Conservation (phyloP, 2,888 invertebrate genomes). For the Cremastobaeus sp. region DNA sequence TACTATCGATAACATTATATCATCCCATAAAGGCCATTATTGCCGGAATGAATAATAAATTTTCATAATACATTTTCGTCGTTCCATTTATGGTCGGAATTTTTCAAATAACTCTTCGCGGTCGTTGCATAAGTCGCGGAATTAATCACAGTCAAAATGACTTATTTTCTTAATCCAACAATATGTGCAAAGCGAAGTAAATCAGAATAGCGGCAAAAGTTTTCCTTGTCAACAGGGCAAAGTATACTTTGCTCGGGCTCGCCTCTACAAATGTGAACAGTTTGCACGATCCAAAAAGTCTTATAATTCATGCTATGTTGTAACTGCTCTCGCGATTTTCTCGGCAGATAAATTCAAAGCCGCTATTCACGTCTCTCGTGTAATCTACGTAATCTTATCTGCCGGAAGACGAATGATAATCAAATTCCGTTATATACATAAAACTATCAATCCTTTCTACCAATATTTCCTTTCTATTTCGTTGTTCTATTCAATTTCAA, state of each 20-base stretch:
- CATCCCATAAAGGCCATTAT: conserved; percentile 35
- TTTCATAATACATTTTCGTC: conserved; percentile 48
- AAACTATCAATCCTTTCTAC: conserved; percentile 47
- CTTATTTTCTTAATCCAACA: conserved; percentile 59
- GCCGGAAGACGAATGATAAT: conserved; percentile 58
- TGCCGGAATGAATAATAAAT: conserved; percentile 47
- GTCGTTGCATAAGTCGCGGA: conserved; percentile 43
- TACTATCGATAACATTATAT: conserved; percentile 44
- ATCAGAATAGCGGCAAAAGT: conserved; percentile 57
- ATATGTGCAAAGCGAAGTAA: conserved; percentile 53
- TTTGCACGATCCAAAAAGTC: conserved; percentile 58
- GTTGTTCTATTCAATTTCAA: no score
- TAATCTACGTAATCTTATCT: conserved; percentile 61
- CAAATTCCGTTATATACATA: conserved; percentile 54
- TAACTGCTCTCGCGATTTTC: conserved; percentile 54
- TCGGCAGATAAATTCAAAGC: conserved; percentile 51
- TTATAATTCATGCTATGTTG: conserved; percentile 60
- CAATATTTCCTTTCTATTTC: conserved; percentile 10
- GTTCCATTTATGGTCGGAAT: conserved; percentile 49
- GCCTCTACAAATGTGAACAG: conserved; percentile 56
- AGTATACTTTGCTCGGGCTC: conserved; percentile 53
- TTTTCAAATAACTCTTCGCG: conserved; percentile 49
- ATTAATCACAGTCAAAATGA: conserved; percentile 56
- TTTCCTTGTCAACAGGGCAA: conserved; percentile 55
- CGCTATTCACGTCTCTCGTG: conserved; percentile 53